Evolutionary conservation across 2,888 invertebrate genomes (phyloP).

Genomic region (Clunio marinus): DNA sequence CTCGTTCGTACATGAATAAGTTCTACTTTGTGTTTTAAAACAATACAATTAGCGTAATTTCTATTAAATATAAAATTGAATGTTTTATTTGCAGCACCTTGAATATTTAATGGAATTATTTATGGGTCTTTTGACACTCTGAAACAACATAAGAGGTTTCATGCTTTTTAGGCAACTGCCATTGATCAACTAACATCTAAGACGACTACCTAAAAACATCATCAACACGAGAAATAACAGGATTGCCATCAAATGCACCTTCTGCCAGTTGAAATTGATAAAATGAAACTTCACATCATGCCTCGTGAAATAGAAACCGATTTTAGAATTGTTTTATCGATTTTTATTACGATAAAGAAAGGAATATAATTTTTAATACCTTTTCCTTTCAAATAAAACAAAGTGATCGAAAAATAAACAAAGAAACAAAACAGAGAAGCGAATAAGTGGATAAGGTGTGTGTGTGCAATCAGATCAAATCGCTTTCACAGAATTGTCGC

Average conservation of each 20-base stretch:
- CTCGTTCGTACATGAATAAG: background rate
- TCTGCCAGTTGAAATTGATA: background rate
- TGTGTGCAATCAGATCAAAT: constrained; percentile 23
- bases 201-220: too few relatives aligned
- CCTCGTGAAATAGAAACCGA: background rate
- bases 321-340: background rate
- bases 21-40: background rate
- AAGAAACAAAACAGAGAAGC: background rate
- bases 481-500: constrained; percentile 10
- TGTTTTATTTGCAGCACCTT: constrained; percentile 22
- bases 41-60: constrained; percentile 21
- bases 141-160: background rate
- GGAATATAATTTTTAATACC: background rate
- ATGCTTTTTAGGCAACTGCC: too few relatives aligned
- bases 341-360: background rate
- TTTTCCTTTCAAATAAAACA: background rate
- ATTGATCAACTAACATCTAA: too few relatives aligned
- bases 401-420: background rate
- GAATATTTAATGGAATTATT: background rate
- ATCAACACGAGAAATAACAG: background rate
- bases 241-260: background rate
- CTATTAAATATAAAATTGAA: background rate
- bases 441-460: background rate
- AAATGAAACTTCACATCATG: too few relatives aligned
- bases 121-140: background rate